These are phyloP conservation scores for Salvelinus namaycush DNA, from an alignment of 2,113 vertebrate species.

Conservation along the genomic window DNA sequence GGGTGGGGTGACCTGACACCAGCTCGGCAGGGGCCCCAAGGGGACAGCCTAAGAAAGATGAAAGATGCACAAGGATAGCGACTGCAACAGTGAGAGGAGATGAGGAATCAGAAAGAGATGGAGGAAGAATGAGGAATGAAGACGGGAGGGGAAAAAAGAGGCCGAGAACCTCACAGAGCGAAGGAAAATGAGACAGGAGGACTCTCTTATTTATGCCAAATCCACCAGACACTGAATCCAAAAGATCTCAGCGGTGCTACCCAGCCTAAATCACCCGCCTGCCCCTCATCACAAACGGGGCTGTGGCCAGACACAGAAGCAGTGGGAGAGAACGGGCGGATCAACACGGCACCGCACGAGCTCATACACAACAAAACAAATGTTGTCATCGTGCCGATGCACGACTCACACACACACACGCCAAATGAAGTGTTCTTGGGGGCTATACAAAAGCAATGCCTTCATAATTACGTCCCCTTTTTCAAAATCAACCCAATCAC, in stretches of 20 bases:
- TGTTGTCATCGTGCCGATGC: slow-evolving; percentile 18
- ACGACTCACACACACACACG: slow-evolving; percentile 25
- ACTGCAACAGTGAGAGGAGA: slow-evolving; percentile 53
- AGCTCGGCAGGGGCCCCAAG: slow-evolving; percentile 83
- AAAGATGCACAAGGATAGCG: slow-evolving; percentile 65
- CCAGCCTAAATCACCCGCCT: slow-evolving; percentile 35
- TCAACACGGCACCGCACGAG: slow-evolving; percentile 28
- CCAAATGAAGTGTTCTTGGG: not conserved
- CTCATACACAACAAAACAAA: slow-evolving; percentile 35
- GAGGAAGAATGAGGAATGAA: slow-evolving; percentile 49
- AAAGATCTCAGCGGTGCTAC: slow-evolving; percentile 32
- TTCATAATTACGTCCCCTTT: slow-evolving; percentile 6
- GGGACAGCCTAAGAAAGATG: slow-evolving; percentile 82
- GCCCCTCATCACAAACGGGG: slow-evolving; percentile 24
- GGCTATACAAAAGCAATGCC: not conserved
- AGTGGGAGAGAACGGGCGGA: slow-evolving; percentile 11
- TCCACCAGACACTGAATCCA: slow-evolving; percentile 46
- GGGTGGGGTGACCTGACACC: slow-evolving; percentile 75
- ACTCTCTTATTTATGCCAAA: slow-evolving; percentile 49
- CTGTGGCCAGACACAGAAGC: slow-evolving; percentile 23
- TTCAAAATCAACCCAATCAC: slow-evolving; percentile 7
- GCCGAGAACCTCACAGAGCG: slow-evolving; percentile 35
- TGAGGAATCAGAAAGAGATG: slow-evolving; percentile 54
- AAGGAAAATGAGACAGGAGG: slow-evolving; percentile 46
- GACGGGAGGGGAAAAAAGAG: slow-evolving; percentile 20